Conservation (phyloP, 2,888 invertebrate genomes). For the Drosophila yooni region DNA sequence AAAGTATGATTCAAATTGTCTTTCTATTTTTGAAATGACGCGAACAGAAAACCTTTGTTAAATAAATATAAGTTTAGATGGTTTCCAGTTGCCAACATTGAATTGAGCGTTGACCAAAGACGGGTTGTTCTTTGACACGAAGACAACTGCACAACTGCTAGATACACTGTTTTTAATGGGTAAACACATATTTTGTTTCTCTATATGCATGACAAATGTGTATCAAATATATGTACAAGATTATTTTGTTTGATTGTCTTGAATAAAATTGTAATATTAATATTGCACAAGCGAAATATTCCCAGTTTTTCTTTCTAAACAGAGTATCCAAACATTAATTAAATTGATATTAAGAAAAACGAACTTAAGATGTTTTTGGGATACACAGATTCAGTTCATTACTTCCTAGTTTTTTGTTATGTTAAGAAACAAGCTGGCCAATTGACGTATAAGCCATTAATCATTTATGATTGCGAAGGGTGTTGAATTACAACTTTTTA, state of each 20-base stretch:
- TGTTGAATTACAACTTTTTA: slow-evolving; percentile 39
- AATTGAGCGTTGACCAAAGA: background rate
- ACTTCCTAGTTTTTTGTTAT: slow-evolving; percentile 32
- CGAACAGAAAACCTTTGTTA: background rate
- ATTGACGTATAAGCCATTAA: slow-evolving; percentile 51
- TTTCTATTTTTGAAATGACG: background rate
- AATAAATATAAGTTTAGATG: background rate
- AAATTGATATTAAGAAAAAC: background rate
- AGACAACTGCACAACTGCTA: background rate
- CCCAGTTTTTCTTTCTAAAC: background rate
- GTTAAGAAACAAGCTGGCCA: slow-evolving; percentile 14
- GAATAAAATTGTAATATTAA: background rate
- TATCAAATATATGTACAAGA: background rate
- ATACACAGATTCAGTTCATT: background rate
- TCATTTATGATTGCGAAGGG: slow-evolving; percentile 59
- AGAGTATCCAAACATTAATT: background rate
- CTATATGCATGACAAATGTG: background rate
- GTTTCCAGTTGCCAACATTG: background rate
- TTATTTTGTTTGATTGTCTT: background rate
- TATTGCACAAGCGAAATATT: background rate
- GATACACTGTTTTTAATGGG: background rate
- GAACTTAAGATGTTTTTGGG: background rate
- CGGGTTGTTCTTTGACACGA: background rate
- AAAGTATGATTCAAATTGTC: background rate
- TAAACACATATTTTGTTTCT: background rate